Base-by-base conservation (phyloP, 2,113 vertebrate species). In the Thunnus maccoyii region DNA sequence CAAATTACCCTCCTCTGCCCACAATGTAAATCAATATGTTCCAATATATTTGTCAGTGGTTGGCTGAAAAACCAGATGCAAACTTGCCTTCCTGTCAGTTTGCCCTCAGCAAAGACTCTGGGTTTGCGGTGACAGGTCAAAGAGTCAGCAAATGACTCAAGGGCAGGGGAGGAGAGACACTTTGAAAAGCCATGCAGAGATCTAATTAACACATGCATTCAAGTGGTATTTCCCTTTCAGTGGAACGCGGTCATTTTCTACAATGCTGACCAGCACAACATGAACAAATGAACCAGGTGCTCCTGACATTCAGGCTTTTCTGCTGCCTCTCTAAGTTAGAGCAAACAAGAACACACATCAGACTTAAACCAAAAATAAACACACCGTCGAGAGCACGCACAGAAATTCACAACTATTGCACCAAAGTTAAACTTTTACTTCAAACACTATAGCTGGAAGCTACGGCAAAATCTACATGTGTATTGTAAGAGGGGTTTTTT, bases 91-190 rank as follows among this genome's bases (percentile, higher is more conserved):
- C 68, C 77, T 89, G 80, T 91, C 78, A 74, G 76, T 82, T 82
- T 72, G 72, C 85, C 87, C 60, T 78, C 54, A 90, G 90, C 66
- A 72, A 76, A 0, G 7, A 74, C 72, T 63, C 13, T 76, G 73
- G 80, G 85, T 89, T 91, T 88, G 58, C 20, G 67, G 51, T 86
- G 82, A 88, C 88, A 91, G 89, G 95, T 88, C 73, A 91, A 94
- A 93, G 91, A 93, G 91, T 93, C 83, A 89, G 90, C 75, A 90
- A 92, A 95, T 89, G 84, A 93, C 86, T 87, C 89, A 90, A 70
- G 57, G 85, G 76, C 82, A 90, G 91, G 75, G 74, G 78, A 85
- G 83, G 70, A 80, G 75, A 86, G 84, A 68, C 88, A 83, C 90
- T 86, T 65, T 69, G 83, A 76, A 83, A 85, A 87, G 73, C 83